phyloP scores from a whole-genome alignment of 2,113 vertebrate species.

The Odontesthes bonariensis region DNA sequence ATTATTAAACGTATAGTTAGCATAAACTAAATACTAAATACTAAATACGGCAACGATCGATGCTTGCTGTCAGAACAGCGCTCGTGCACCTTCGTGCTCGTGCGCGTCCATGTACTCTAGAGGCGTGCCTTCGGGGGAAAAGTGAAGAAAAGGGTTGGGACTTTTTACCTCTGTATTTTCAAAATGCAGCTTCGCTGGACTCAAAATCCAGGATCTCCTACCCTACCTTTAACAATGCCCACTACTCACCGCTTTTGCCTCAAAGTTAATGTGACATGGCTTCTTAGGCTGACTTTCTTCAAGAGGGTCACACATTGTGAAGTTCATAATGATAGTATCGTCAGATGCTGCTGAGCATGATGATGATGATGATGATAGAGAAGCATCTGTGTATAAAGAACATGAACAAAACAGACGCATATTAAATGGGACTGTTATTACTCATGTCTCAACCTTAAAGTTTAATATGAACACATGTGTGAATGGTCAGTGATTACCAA shows the following conservation, averaged over 20 bases:
- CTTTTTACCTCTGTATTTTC: no score
- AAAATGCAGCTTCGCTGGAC: no score
- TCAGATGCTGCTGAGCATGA: constrained; percentile 8
- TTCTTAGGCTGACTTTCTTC: constrained; percentile 28
- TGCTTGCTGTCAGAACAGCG: no score
- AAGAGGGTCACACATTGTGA: constrained; percentile 1
- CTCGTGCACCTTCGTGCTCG: no score
- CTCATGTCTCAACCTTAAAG: not conserved
- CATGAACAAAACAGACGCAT: not conserved
- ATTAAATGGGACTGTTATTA: not conserved
- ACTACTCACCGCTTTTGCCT: not conserved
- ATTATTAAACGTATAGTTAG: no score
- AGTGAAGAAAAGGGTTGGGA: no score
- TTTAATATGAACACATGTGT: not conserved
- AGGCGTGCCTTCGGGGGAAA: no score
- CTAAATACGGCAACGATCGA: no score
- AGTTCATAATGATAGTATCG: constrained; percentile 5
- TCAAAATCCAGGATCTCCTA: no score
- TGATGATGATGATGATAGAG: constrained; percentile 1
- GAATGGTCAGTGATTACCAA: not conserved
- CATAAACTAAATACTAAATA: no score
- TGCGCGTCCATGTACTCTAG: no score
- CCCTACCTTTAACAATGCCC: no score
- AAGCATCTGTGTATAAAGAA: not conserved
- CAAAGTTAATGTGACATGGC: constrained; percentile 14